Base-by-base conservation (phyloP, 2,888 invertebrate species). In the Hypomecis punctinalis region DNA sequence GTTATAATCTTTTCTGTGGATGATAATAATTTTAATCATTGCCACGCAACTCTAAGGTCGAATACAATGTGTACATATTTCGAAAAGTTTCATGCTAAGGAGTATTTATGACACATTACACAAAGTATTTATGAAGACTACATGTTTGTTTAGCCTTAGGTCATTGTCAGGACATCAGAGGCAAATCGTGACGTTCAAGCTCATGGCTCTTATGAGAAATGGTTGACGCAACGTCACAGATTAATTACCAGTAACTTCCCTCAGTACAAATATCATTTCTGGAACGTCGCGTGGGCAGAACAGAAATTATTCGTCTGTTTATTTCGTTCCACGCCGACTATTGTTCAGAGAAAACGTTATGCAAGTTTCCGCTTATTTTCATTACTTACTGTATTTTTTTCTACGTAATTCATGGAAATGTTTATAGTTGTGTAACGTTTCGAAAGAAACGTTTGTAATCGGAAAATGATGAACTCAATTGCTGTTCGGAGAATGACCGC, bases 391-490 rank as follows among this genome's bases (percentile, higher is more conserved):
- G 52, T 53, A n/a, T 60, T 49, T 64, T 62, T 55, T 35, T 47
- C 33, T 36, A 8, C 42, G 33, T 54, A 59, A 39, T 66, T 66
- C 65, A 57, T 45, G 61, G 65, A 61, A 66, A 53, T 57, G 65
- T 61, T 61, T 56, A 39, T 39, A 35, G 48, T 66, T 66, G 61
- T 57, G 65, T 49, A 66, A 66, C 46, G 52, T 39, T 61, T 61
- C 61, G 53, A 37, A 49, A 39, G 65, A 65, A 65, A 11, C 57
- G 61, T 66, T 53, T 45, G 42, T 61, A 57, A 58, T 61, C 61
- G 61, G 65, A 57, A 66, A 66, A 61, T 66, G 65, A 66, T 61
- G 61, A 61, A 58, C 61, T 61, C 61, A 57, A 65, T 57, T 49
- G 39, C 42, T 5, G 52, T 66, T 66, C 65, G 52, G 10, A 23